These are phyloP conservation scores for Peromyscus aztecus DNA, from an alignment of 2,797 vertebrate genomes.

Conservation along the genomic window DNA sequence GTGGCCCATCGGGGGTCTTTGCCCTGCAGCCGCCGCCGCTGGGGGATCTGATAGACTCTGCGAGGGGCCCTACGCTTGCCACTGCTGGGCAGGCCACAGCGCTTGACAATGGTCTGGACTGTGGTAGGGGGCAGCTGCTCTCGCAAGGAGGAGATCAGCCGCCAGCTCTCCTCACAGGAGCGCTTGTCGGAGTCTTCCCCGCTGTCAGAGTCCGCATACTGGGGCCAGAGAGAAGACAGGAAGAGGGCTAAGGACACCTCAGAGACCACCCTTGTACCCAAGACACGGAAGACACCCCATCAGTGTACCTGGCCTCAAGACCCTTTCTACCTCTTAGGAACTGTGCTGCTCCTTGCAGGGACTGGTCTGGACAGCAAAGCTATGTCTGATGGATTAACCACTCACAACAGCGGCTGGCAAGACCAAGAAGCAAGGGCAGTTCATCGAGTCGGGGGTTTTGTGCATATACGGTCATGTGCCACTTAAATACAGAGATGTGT, in stretches of 20 bases:
- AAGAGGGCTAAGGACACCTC: not conserved
- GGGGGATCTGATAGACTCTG: constrained; percentile 94
- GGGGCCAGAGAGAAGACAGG: not conserved
- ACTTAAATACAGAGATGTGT: not conserved
- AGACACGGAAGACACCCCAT: too few species aligned
- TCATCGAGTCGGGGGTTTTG: not conserved
- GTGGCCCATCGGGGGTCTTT: constrained; percentile 93
- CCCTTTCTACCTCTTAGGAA: not conserved
- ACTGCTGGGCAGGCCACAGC: constrained; percentile 93
- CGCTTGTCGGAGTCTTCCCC: constrained; percentile 95
- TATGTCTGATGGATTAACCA: not conserved
- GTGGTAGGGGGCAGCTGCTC: constrained; percentile 94
- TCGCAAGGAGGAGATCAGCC: constrained; percentile 93
- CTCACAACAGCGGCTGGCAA: not conserved
- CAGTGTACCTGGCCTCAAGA: not conserved
- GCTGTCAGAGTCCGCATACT: constrained; percentile 95
- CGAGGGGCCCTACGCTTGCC: constrained; percentile 93
- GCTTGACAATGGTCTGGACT: constrained; percentile 92
- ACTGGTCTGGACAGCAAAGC: not conserved
- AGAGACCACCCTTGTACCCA: not conserved
- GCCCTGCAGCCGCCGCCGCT: constrained; percentile 91
- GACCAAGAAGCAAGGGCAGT: not conserved
- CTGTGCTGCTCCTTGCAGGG: not conserved
- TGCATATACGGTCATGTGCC: not conserved
- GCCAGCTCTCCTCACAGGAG: constrained; percentile 96